These are phyloP conservation scores for Anser brachyrhynchus DNA, from an alignment of 2,113 vertebrate genomes.

Conservation along the genomic window DNA sequence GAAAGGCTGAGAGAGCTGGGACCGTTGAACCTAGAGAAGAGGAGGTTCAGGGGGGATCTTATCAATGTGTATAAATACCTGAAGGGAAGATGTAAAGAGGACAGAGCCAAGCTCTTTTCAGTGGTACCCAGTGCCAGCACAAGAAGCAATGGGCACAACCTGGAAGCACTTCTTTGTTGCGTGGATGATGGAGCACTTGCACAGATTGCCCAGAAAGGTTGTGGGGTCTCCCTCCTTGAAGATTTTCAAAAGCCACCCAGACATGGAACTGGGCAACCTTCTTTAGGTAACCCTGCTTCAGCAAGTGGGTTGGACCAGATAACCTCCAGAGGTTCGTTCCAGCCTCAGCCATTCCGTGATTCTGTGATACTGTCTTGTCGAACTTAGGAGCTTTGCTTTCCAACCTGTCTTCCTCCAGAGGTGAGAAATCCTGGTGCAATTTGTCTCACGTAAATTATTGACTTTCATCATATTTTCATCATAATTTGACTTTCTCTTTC, in stretches of 20 bases:
- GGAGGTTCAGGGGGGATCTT: background rate
- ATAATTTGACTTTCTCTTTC: constrained; percentile 63
- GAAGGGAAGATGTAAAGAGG: background rate
- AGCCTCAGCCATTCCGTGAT: background rate
- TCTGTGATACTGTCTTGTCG: constrained; percentile 33
- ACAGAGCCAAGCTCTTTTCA: background rate
- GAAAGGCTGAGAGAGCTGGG: background rate
- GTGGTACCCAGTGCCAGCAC: background rate
- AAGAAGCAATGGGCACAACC: background rate
- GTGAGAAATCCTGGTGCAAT: constrained; percentile 20
- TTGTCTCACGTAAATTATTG: constrained; percentile 38
- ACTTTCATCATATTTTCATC: constrained; percentile 67
- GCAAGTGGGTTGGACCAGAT: background rate
- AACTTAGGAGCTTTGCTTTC: constrained; percentile 33
- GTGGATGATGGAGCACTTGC: background rate
- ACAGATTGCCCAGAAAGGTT: background rate
- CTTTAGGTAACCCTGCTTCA: background rate
- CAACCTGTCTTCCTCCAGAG: background rate
- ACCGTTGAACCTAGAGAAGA: background rate
- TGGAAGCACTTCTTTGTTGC: background rate
- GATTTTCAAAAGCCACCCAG: background rate
- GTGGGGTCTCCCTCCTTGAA: background rate
- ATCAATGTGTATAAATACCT: background rate
- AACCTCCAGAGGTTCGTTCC: background rate
- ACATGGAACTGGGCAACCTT: background rate